Base-by-base conservation (phyloP, 2,888 invertebrate genomes). In the Dasypolia templi region DNA sequence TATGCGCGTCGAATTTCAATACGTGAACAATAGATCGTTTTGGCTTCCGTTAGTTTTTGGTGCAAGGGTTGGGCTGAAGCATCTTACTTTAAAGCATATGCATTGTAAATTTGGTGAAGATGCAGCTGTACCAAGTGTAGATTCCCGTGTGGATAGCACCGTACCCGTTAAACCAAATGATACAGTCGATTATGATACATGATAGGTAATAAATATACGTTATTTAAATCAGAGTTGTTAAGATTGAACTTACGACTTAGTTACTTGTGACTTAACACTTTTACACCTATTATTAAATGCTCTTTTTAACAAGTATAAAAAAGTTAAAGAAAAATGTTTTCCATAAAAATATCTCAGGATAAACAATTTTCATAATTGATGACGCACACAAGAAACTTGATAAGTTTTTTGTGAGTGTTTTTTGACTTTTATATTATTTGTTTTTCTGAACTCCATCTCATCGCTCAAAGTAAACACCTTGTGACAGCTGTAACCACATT, bases 11-110 rank as follows among this genome's bases (percentile, higher is more conserved):
- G 91, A 91, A 91, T 92, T 89, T 89, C 88, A 92, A 93, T 56
- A 66, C 63, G 86, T 78, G 88, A 92, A 94, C 94, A 94, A 94
- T 93, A 84, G 91, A 88, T 91, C 91, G 91, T 92, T 93, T 89
- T 69, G 81, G 89, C 91, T 93, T 94, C 94, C 94, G 92, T 90
- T 88, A 72, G 65, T 64, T 75, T 72, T 61, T 82, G 88, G 86
- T 75, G 9, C 80, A 90, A 90, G 87, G 80, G 22, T 77, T 56
- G 72, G 69, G 61, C 65, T 74, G 26, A 19, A 22, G 29, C 29
- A 46, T 29, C 29, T 22, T 4, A 29, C 7, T 44, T 44, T 26
- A 19, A 12, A 26, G 0, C 22, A 9, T 32, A 22, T 32, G 22
- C n/a, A 22, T 46, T 63, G 1, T 63, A 32, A 46, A 49, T 9